phyloP scores from a whole-genome alignment of 2,113 vertebrate genomes.

The Cichladusa arquata region DNA sequence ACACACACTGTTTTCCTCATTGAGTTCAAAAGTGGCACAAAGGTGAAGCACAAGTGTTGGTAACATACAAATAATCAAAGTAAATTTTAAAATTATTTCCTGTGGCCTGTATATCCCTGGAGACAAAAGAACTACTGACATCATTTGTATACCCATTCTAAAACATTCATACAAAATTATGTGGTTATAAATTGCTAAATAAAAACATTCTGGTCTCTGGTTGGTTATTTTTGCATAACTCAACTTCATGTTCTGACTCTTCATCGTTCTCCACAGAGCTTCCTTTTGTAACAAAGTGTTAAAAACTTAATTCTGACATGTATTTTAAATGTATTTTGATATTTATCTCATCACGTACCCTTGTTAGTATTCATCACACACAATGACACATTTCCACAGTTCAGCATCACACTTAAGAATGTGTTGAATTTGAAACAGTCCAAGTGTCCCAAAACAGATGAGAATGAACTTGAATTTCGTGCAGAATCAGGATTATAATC shows the following conservation, averaged over 20 bases:
- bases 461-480: slow-evolving; percentile 4
- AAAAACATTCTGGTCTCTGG: background rate
- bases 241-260: background rate
- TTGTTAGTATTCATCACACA: background rate
- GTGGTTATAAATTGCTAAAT: background rate
- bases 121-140: background rate
- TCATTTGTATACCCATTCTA: background rate
- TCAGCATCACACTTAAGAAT: background rate
- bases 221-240: background rate
- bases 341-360: background rate
- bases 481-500: background rate
- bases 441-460: background rate
- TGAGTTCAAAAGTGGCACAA: background rate
- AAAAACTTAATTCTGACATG: background rate
- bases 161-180: background rate
- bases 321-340: background rate
- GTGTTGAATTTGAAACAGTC: background rate
- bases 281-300: background rate
- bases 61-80: background rate
- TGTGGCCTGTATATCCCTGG: background rate
- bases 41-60: background rate
- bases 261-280: background rate
- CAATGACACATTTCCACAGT: background rate
- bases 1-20: background rate
- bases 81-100: background rate